Base-by-base conservation (phyloP, 2,797 vertebrate species). In the Notoglanidium macrostoma region DNA sequence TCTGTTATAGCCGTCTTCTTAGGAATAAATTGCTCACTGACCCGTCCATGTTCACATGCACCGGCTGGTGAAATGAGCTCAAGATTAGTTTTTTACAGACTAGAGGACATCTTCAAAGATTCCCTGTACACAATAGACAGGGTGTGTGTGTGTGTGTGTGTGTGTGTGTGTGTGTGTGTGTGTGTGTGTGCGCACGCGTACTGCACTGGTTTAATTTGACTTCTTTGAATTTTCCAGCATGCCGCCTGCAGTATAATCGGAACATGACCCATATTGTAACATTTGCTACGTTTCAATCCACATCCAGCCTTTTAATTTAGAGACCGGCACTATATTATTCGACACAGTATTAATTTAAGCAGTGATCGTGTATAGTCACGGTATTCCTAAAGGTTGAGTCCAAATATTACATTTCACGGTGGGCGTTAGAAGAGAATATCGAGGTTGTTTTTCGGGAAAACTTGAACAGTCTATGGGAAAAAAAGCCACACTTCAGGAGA, bases 71-170 rank as follows among this genome's bases (percentile, higher is more conserved):
- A 74, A 83, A 83, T 87, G 63, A 82, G 86, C 81, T 84, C 67
- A 35, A 84, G 81, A 87, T 84, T 78, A 68, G 49, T 61, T 87
- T 86, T 84, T 74, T 74, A 55, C 67, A 81, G 67, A 85, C 44
- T 85, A 35, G 70, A 82, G 63, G 73, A 44, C 57, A 19, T 59
- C 84, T 63, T 74, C 70, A 74, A 21, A 73, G 83, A 68, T 49
- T 59, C 49, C 11, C 76, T 10, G 85, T 55, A 32, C 40, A 54
- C 8, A 68, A 49, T 29, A 77, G 44, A 76, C 23, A 9, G 40
- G 19, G 23, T 19, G 3, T 77, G 6, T 14, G 21, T n/a, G 10
- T 46, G 9, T 26, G 0, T 1, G 49, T 19, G 19, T 54, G 23
- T 9, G 29, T 55, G 49, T 14, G 26, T 8, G 46, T 59, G 77